Evolutionary conservation across 2,888 invertebrate species (phyloP).

Genomic region (Proisotoma minuta): DNA sequence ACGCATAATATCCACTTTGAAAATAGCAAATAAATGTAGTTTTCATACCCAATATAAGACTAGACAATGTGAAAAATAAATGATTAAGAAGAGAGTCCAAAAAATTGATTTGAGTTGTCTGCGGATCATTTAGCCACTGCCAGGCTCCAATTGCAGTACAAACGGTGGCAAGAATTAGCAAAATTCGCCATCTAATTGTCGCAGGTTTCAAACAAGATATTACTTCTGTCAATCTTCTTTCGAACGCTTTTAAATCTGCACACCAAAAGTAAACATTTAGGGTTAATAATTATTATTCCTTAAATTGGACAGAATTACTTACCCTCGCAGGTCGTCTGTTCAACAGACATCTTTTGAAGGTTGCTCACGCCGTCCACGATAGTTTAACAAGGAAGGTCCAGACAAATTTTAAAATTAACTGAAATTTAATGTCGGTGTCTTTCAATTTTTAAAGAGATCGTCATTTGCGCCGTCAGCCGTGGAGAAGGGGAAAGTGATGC

Average conservation of each 20-base stretch:
- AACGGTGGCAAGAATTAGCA: conserved; percentile 77
- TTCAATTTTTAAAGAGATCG: no score
- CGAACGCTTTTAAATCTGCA: conserved; percentile 94
- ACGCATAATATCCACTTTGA: background rate
- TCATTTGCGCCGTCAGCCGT: no score
- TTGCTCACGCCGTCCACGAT: no score
- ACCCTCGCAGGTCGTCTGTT: conserved; percentile 91
- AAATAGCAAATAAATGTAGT: conserved; percentile 18
- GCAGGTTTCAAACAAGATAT: conserved; percentile 92
- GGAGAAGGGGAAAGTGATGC: no score
- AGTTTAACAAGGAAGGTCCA: no score
- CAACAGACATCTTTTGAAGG: conserved; percentile 63
- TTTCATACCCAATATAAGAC: conserved; percentile 68
- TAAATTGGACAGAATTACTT: conserved; percentile 48
- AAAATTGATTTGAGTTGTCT: conserved; percentile 84
- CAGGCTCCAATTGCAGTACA: conserved; percentile 92
- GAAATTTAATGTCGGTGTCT: no score
- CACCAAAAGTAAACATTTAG: background rate
- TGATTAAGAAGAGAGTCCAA: conserved; percentile 89
- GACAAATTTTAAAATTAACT: no score
- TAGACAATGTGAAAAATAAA: conserved; percentile 87
- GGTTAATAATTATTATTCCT: no score
- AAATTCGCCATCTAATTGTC: conserved; percentile 89
- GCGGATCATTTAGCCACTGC: conserved; percentile 92
- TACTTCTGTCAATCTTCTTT: conserved; percentile 92